phyloP scores from a whole-genome alignment of 2,113 vertebrate species.

The Uria aalge region DNA sequence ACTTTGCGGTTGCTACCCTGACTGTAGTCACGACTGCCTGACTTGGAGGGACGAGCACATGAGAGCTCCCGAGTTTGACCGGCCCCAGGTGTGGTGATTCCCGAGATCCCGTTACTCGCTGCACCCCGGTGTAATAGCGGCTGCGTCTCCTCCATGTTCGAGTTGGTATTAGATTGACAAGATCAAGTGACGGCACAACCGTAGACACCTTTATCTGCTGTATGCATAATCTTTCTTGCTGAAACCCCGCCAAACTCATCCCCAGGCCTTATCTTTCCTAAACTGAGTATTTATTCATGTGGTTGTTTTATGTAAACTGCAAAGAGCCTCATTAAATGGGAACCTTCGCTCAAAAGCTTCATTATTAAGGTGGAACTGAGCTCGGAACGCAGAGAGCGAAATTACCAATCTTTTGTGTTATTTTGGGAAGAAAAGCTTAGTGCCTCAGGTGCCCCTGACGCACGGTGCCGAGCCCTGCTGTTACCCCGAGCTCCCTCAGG shows the following conservation, averaged over 20 bases:
- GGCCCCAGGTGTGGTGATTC: background rate
- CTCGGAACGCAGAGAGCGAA: background rate
- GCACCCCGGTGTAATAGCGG: background rate
- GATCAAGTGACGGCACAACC: background rate
- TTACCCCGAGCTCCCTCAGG: background rate
- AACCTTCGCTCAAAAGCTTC: background rate
- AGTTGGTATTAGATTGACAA: background rate
- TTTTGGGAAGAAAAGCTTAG: background rate
- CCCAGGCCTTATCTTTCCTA: conserved; percentile 23
- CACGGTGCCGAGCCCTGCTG: background rate
- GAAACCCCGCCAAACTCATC: conserved; percentile 27
- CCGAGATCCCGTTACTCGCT: background rate
- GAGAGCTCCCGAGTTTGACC: background rate
- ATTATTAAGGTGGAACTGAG: conserved; percentile 5
- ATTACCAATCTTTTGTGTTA: background rate
- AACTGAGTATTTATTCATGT: conserved; percentile 23
- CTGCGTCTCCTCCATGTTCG: background rate
- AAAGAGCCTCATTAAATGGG: conserved; percentile 27
- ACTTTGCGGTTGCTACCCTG: background rate
- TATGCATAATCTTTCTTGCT: background rate
- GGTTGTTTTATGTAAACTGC: conserved; percentile 39
- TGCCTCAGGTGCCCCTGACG: background rate
- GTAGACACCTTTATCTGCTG: background rate
- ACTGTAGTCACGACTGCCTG: background rate
- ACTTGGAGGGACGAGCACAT: background rate